Evolutionary conservation across 2,888 invertebrate genomes (phyloP).

Genomic region (Peribatodes rhomboidaria): DNA sequence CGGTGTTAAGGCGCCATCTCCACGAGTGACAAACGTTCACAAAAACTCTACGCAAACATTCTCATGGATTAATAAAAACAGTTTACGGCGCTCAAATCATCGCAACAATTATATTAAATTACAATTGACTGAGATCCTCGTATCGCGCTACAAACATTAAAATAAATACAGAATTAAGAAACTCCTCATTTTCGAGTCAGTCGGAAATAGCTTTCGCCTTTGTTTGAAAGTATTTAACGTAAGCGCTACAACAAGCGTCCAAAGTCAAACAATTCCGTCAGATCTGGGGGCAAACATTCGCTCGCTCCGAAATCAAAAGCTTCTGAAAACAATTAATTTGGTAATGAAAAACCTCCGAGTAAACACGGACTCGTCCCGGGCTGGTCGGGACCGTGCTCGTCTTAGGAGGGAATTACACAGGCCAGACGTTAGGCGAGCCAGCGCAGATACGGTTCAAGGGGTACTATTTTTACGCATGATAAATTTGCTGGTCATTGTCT

Average conservation of each 20-base stretch:
- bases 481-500: too few relatives aligned
- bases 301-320: conserved; percentile 23
- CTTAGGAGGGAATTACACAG: too few relatives aligned
- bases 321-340: conserved; percentile 30
- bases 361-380: not conserved
- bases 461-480: too few relatives aligned
- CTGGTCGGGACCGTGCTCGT: not conserved
- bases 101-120: too few relatives aligned
- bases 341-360: conserved; percentile 27
- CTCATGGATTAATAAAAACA: too few relatives aligned
- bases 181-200: not conserved
- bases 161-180: not conserved
- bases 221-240: conserved; percentile 16
- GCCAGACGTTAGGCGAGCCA: too few relatives aligned
- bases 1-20: not conserved
- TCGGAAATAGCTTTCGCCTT: not conserved
- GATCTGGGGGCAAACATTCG: conserved; percentile 24
- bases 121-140: too few relatives aligned
- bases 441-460: too few relatives aligned
- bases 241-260: conserved; percentile 11
- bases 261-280: conserved; percentile 26
- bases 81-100: too few relatives aligned
- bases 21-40: not conserved
- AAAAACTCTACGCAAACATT: too few relatives aligned
- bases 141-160: not conserved